These are phyloP conservation scores for Bucco capensis DNA, from an alignment of 2,113 vertebrate species.

Conservation along the genomic window DNA sequence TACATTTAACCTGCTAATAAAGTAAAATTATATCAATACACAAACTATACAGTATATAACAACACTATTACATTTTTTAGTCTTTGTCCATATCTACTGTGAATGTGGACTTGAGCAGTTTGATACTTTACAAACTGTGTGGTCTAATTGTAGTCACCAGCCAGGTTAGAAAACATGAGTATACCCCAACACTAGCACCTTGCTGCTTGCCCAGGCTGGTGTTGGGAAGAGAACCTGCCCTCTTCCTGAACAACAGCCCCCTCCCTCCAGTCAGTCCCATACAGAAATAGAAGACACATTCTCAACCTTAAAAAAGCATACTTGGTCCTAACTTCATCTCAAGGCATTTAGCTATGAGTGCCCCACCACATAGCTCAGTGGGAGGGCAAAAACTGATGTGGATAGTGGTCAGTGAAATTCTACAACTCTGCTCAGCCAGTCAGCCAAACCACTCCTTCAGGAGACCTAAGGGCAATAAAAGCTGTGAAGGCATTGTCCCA, in stretches of 20 bases:
- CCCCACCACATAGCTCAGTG: not conserved
- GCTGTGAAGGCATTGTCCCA: not conserved
- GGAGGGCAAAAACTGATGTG: not conserved
- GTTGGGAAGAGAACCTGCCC: not conserved
- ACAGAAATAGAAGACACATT: not conserved
- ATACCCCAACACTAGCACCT: not conserved
- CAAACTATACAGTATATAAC: not conserved
- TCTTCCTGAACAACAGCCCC: not conserved
- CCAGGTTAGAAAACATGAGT: rapidly evolving
- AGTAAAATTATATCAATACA: not conserved
- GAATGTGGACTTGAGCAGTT: not conserved
- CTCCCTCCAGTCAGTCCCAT: not conserved
- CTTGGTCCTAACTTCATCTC: not conserved
- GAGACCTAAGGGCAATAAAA: not conserved
- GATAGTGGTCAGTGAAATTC: not conserved
- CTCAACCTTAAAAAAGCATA: not conserved
- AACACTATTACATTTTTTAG: not conserved
- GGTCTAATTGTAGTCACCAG: not conserved
- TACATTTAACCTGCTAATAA: not conserved
- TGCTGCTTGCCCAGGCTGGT: not conserved
- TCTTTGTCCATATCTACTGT: not conserved
- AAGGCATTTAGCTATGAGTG: not conserved
- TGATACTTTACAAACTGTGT: not conserved
- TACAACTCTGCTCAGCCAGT: not conserved
- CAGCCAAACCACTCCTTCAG: not conserved